Evolutionary conservation across 1,140 invertebrate species (phyloP), one percentile per base, ranked within the genome.

Genomic region (Calephelis nemesis): DNA sequence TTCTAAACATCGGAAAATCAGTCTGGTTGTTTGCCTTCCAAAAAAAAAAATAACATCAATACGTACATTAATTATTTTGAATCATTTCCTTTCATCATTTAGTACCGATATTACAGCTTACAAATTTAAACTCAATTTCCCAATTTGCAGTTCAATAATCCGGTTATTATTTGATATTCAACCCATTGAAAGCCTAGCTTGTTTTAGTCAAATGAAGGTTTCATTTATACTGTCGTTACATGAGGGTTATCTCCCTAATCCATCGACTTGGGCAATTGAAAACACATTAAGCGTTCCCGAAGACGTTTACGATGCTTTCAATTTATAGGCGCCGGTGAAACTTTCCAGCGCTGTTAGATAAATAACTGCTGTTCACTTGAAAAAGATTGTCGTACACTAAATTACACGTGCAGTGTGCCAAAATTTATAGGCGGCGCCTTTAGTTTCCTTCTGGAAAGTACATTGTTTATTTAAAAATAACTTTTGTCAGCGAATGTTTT

Each of bases 231-330:
- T 67, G 71, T 76, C 77, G 75, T 76, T 77, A 74, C 70, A 63
- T 63, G 15, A 65, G 67, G 72, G 64, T 78, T 79, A 85, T 83
- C 81, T 72, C 76, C 65, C 68, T 82, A 81, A 83, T 83, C 78
- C 74, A 74, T 76, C 71, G 69, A 76, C 72, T 81, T 71, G 65
- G 74, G 77, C 81, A 78, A 85, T 88, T 82, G 81, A 82, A 83
- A 84, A 80, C 78, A 76, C 78, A 82, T 87, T 85, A 76, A 83
- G 73, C 73, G 70, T 75, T 71, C 74, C 63, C 67, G 58, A 73
- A 83, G 78, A 77, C 76, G 71, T 79, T 84, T 80, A 84, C 77
- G 78, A 67, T 54, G 65, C 68, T 68, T 70, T 74, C 70, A 75
- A 86, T 83, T 84, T 84, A 83, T 84, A 67, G 74, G 63, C 63